Evolutionary conservation across 2,113 vertebrate genomes (phyloP).

Genomic region (Periophthalmus modestus): DNA sequence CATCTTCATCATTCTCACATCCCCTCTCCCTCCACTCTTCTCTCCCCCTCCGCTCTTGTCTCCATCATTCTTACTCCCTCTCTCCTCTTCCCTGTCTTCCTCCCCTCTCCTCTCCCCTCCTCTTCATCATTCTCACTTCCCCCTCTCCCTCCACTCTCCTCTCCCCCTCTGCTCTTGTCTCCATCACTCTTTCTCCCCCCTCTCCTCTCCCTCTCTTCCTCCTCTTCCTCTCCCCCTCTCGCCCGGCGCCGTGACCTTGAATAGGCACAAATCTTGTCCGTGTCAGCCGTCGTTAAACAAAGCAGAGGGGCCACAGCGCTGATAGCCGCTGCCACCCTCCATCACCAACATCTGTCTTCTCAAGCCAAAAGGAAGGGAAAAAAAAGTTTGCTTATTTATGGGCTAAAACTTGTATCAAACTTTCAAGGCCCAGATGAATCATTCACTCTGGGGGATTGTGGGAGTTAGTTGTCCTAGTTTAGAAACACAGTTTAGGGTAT

Average conservation of each 20-base stretch:
- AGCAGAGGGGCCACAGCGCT: conserved; percentile 47
- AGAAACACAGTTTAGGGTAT: not conserved
- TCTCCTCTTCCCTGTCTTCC: not conserved
- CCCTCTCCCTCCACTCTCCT: not conserved
- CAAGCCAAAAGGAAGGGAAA: conserved; percentile 11
- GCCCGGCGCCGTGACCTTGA: conserved; percentile 67
- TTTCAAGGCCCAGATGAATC: conserved; percentile 17
- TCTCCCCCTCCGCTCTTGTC: too few species aligned
- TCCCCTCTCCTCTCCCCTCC: not conserved
- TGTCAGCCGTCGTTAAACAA: conserved; percentile 74
- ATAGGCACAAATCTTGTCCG: conserved; percentile 69
- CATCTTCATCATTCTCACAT: too few species aligned
- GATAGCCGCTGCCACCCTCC: conserved; percentile 41
- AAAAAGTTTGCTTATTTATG: conserved; percentile 13
- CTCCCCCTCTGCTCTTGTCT: not conserved
- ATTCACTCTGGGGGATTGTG: not conserved
- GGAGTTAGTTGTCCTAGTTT: conserved; percentile 2
- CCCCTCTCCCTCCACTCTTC: too few species aligned
- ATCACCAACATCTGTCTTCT: conserved; percentile 39
- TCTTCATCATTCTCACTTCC: not conserved
- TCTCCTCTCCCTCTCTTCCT: not conserved
- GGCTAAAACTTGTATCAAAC: conserved; percentile 18
- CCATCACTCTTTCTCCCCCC: not conserved
- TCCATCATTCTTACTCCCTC: too few species aligned
- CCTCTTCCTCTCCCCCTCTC: not conserved